phyloP scores from a whole-genome alignment of 1,140 invertebrate genomes.

The Aphelenchoides besseyi region DNA sequence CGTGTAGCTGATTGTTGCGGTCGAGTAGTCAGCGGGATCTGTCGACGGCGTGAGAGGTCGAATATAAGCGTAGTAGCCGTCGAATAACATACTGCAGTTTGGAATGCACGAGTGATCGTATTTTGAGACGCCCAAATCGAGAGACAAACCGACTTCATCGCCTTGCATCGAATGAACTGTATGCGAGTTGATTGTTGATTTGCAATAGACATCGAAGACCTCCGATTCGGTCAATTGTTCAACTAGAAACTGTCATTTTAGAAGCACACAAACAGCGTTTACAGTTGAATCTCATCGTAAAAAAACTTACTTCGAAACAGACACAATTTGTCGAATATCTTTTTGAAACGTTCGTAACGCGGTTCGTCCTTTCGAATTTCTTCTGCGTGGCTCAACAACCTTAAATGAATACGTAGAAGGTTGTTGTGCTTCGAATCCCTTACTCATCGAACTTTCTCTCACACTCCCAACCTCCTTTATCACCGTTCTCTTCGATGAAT shows the following conservation, averaged over 20 bases:
- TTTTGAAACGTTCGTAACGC: constrained; percentile 52
- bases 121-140: constrained; percentile 53
- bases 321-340: constrained; percentile 44
- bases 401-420: constrained; percentile 5
- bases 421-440: no score
- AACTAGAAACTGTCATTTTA: constrained; percentile 22
- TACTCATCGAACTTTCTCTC: constrained; percentile 41
- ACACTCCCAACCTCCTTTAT: constrained; percentile 48
- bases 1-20: constrained; percentile 51
- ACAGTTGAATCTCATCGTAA: no score
- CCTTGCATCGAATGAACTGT: constrained; percentile 54
- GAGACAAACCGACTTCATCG: constrained; percentile 49
- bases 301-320: constrained; percentile 42
- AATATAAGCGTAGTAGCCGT: constrained; percentile 48
- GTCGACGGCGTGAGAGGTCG: constrained; percentile 48
- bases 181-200: constrained; percentile 53
- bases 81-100: constrained; percentile 55
- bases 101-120: constrained; percentile 58
- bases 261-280: no score
- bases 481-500: constrained; percentile 48
- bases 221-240: constrained; percentile 42
- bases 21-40: constrained; percentile 40
- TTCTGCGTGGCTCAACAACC: constrained; percentile 40
- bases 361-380: constrained; percentile 46
- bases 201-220: constrained; percentile 56